A percentile compares a stretch with the other conserved stretches of the same genome.
phyloP scores from a whole-genome alignment of 2,113 vertebrate species.

The Gavialis gangeticus region DNA sequence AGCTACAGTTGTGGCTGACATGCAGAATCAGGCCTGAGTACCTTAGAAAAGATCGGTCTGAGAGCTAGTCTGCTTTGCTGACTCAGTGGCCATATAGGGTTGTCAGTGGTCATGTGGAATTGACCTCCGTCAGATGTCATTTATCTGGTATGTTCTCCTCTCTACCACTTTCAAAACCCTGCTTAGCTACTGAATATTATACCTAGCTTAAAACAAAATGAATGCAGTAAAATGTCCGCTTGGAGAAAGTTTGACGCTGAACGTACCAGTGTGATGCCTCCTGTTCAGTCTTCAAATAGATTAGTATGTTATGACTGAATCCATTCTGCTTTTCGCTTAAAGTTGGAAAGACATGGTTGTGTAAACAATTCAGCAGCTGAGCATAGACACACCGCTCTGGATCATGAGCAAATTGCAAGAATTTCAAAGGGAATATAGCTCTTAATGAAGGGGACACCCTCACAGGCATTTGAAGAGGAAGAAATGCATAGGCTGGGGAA shows the following conservation, averaged over 20 bases:
- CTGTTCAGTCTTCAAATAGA: neutral
- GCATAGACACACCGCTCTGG: neutral
- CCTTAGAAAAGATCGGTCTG: neutral
- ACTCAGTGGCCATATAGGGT: neutral
- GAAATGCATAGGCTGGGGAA: neutral
- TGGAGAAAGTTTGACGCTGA: neutral
- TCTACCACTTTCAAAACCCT: neutral
- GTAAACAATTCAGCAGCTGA: neutral
- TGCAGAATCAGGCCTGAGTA: neutral
- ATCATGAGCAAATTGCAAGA: neutral
- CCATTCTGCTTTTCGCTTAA: neutral
- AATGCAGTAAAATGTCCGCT: neutral
- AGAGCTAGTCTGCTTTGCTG: neutral
- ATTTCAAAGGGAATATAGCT: neutral
- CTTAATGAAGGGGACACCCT: neutral
- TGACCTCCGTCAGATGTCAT: neutral
- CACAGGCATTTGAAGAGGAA: neutral
- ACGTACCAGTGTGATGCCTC: neutral
- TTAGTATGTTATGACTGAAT: neutral
- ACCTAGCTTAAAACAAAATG: neutral
- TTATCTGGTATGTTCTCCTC: neutral
- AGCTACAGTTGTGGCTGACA: neutral
- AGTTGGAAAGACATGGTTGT: neutral
- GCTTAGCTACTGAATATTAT: neutral
- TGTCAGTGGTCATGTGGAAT: rapidly evolving